Evolutionary conservation across 1,140 invertebrate genomes (phyloP).

Genomic region (Bombus waltoni): DNA sequence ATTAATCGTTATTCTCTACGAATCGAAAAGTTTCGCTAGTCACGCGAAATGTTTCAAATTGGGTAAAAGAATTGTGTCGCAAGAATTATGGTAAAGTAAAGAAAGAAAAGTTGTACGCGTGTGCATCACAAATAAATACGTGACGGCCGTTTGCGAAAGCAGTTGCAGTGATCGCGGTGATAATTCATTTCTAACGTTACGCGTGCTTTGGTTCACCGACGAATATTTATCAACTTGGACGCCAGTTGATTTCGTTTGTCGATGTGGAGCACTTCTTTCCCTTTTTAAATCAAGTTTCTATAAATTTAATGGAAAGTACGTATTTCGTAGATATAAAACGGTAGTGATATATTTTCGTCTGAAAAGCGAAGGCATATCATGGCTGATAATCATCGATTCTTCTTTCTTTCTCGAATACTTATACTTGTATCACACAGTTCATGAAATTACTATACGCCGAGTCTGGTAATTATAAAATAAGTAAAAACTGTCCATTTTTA

Average conservation of each 20-base stretch:
- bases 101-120: background rate
- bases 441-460: background rate
- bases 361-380: background rate
- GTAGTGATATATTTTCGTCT: background rate
- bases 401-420: background rate
- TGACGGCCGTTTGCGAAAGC: slow-evolving; percentile 3
- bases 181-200: slow-evolving; percentile 9
- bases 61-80: background rate
- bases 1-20: too few species aligned
- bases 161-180: slow-evolving; percentile 11
- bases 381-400: background rate
- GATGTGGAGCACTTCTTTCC: too few species aligned
- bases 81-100: background rate
- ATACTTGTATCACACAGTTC: too few species aligned
- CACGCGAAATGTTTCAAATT: background rate
- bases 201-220: background rate
- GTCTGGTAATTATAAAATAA: too few species aligned
- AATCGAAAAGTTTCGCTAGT: background rate
- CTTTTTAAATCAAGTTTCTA: background rate
- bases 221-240: background rate
- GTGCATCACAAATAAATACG: slow-evolving; percentile 18
- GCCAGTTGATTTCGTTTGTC: too few species aligned
- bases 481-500: too few species aligned
- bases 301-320: background rate
- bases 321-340: background rate